phyloP scores from a whole-genome alignment of 2,113 vertebrate species.

The Alosa alosa region DNA sequence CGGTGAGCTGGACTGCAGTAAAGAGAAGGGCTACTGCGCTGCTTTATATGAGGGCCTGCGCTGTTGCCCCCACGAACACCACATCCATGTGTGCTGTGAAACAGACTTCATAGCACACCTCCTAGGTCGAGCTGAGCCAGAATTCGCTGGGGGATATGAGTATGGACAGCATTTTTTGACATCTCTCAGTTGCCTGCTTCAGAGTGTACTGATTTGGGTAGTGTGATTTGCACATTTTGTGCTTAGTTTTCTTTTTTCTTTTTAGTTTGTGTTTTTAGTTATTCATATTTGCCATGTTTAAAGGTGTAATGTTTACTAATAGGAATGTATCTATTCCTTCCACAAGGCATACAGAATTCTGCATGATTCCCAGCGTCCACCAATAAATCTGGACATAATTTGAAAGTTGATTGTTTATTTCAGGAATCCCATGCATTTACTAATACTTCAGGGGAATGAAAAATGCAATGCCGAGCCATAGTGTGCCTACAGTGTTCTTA shows the following conservation, averaged over 20 bases:
- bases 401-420: too few relatives aligned
- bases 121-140: conserved; percentile 89
- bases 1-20: conserved; percentile 92
- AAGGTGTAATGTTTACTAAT: neutral
- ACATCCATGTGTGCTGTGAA: conserved; percentile 95
- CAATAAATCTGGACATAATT: too few relatives aligned
- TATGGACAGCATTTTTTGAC: conserved; percentile 57
- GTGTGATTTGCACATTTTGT: conserved; percentile 80
- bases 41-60: conserved; percentile 91
- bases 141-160: conserved; percentile 97
- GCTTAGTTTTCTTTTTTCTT: conserved; percentile 60
- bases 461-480: too few relatives aligned
- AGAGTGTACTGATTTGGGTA: neutral
- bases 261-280: too few relatives aligned
- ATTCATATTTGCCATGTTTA: too few relatives aligned
- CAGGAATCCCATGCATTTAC: too few relatives aligned
- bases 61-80: conserved; percentile 91
- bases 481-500: too few relatives aligned
- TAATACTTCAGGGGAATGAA: too few relatives aligned
- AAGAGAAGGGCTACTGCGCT: conserved; percentile 94
- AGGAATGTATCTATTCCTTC: too few relatives aligned
- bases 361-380: too few relatives aligned
- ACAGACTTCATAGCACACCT: conserved; percentile 97
- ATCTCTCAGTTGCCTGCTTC: neutral
- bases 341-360: too few relatives aligned